These are phyloP conservation scores for Aporophyla lueneburgensis DNA, from an alignment of 2,888 invertebrate genomes.

Conservation along the genomic window DNA sequence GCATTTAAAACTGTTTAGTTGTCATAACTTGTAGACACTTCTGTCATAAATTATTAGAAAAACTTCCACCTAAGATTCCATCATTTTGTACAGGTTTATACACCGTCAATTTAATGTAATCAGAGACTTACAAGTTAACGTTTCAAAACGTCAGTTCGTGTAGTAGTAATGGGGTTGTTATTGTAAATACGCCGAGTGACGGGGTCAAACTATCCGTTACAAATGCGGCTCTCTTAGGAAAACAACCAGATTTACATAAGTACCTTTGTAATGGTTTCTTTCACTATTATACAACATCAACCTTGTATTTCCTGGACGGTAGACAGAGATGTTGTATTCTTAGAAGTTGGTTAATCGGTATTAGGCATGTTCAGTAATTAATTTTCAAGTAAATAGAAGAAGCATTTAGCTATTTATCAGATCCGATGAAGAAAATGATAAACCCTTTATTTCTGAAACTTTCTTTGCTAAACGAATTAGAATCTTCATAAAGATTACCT, in stretches of 20 bases:
- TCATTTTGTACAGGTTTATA: not conserved
- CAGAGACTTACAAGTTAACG: conserved; percentile 11
- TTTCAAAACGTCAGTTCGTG: conserved; percentile 34
- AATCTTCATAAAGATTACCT: not conserved
- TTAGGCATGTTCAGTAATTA: not conserved
- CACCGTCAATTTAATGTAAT: not conserved
- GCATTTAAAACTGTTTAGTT: not conserved
- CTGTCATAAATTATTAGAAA: not conserved
- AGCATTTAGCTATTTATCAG: not conserved
- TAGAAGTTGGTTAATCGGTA: not conserved
- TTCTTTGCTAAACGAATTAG: not conserved
- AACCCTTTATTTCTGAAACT: too few relatives aligned
- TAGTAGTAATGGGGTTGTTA: conserved; percentile 45
- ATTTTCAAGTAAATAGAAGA: not conserved
- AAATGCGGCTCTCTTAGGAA: conserved; percentile 39
- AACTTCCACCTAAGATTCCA: not conserved
- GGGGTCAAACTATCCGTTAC: conserved; percentile 26
- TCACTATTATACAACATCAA: conserved; percentile 19
- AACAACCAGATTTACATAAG: conserved; percentile 66
- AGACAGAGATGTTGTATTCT: not conserved
- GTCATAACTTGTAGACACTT: not conserved
- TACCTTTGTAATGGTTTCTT: conserved; percentile 55
- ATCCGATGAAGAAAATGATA: too few relatives aligned
- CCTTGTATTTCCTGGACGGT: not conserved
- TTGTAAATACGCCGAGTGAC: conserved; percentile 49